phyloP scores from a whole-genome alignment of 2,113 vertebrate genomes.

The Carassius auratus region DNA sequence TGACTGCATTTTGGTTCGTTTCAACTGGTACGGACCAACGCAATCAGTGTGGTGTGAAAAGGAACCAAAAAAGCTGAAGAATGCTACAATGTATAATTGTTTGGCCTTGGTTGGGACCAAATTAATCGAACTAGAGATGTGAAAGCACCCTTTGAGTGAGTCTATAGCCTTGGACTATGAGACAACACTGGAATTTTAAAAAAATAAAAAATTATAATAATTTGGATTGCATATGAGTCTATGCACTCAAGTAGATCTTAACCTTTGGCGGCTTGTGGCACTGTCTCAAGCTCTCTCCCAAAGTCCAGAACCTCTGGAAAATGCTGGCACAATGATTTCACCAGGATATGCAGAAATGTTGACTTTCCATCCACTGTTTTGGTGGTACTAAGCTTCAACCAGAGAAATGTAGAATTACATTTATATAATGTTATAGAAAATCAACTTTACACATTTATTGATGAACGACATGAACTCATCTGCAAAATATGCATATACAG shows the following conservation, averaged over 20 bases:
- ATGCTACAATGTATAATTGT: no score
- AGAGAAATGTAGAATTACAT: background rate
- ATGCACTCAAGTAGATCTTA: constrained; percentile 22
- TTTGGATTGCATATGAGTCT: background rate
- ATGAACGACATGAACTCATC: background rate
- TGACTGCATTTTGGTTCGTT: no score
- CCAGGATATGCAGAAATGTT: constrained; percentile 96
- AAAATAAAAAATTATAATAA: background rate
- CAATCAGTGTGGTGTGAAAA: no score
- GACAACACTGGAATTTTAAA: background rate
- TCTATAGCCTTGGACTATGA: background rate
- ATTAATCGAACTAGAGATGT: no score
- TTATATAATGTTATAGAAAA: background rate
- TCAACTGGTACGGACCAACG: no score
- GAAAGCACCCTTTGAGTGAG: background rate
- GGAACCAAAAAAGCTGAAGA: no score
- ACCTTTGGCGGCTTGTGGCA: constrained; percentile 97
- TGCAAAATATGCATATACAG: background rate
- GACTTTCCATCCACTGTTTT: constrained; percentile 98
- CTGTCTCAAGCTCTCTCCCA: constrained; percentile 91
- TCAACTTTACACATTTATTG: background rate
- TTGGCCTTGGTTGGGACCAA: no score
- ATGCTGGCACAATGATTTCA: constrained; percentile 95
- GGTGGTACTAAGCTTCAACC: constrained; percentile 89
- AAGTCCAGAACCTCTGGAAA: constrained; percentile 97